Base-by-base conservation (phyloP, 2,113 vertebrate genomes). In the Hyla sarda region DNA sequence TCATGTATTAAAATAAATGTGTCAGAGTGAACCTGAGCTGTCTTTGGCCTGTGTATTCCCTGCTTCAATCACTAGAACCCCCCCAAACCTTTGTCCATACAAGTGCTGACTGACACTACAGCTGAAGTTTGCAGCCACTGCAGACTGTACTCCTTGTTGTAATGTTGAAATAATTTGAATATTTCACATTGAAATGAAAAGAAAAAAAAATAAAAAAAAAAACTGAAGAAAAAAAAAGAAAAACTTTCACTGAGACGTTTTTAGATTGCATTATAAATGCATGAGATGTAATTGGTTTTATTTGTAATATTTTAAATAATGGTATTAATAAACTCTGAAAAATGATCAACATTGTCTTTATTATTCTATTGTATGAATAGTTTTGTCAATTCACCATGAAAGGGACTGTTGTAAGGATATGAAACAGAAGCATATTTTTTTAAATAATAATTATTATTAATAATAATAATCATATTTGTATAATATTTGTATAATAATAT, bases 231-330 rank as follows among this genome's bases (percentile, higher is more conserved):
- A 41, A 41, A 41, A 8, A 41, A 41, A n/a, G n/a, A n/a, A 83
- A 85, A 95, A 85, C 92, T 94, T 95, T 93, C 92, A 91, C 94
- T 95, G 94, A 92, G 94, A 95, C 94, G 94, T 94, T 95, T n/a
- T 94, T 94, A 95, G 94, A 95, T 93, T 95, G 95, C 95, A 95
- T 95, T 95, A 93, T 95, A 95, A 95, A 95, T 95, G 95, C 95
- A 95, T 95, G 94, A 94, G 92, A 94, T 95, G 95, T 95, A 94
- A 94, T 95, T 94, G 95, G 95, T 95, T 87, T 95, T 95, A 95
- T 95, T 94, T 95, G 95, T 95, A 95, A 95, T 94, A 95, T 95
- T 95, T 95, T 95, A 95, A 95, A 95, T 94, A 95, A 95, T 94
- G 94, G 95, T 94, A 94, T 95, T 94, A 95, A 95, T 95, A 95